Percentiles rank a stretch among this genome's conserved stretches.
These are phyloP conservation scores for Urechis unicinctus DNA, from an alignment of 2,888 invertebrate species.

Conservation along the genomic window DNA sequence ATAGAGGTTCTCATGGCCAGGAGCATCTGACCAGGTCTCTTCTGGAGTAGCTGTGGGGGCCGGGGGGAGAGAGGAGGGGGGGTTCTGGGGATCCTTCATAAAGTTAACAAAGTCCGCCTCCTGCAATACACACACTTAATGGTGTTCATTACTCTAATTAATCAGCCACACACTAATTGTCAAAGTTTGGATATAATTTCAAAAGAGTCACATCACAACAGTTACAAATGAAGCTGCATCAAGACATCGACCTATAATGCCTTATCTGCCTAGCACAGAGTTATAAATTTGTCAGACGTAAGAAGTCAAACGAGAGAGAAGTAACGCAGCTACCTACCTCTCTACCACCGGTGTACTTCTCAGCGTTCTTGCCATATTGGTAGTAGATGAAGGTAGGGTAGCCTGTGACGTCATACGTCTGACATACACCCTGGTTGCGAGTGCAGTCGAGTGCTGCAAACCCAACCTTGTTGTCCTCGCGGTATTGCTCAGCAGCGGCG, in stretches of 20 bases:
- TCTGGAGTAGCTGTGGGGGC: constrained; percentile 40
- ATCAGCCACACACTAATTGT: background rate
- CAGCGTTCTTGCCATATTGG: constrained; percentile 65
- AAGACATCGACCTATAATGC: too few species aligned
- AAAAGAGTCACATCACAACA: too few species aligned
- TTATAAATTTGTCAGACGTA: too few species aligned
- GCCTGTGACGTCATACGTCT: constrained; percentile 59
- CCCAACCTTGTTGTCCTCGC: constrained; percentile 28
- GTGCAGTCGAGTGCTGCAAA: constrained; percentile 64
- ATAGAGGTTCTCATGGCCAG: constrained; percentile 60
- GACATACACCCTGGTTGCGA: constrained; percentile 55
- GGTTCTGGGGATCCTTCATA: constrained; percentile 58
- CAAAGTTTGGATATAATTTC: background rate
- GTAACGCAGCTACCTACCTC: constrained; percentile 54
- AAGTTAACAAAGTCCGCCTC: constrained; percentile 69
- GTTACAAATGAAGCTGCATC: too few species aligned
- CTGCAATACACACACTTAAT: constrained; percentile 55
- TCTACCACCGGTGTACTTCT: constrained; percentile 68
- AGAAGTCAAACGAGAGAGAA: too few species aligned
- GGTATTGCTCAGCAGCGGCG: constrained; percentile 43
- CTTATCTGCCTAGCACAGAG: too few species aligned
- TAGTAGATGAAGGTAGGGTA: constrained; percentile 67
- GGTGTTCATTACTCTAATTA: too few species aligned
- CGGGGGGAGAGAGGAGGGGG: constrained; percentile 30
- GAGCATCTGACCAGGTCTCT: constrained; percentile 52